Evolutionary conservation across 2,797 vertebrate species (phyloP).

Genomic region (Sorex maritimensis): DNA sequence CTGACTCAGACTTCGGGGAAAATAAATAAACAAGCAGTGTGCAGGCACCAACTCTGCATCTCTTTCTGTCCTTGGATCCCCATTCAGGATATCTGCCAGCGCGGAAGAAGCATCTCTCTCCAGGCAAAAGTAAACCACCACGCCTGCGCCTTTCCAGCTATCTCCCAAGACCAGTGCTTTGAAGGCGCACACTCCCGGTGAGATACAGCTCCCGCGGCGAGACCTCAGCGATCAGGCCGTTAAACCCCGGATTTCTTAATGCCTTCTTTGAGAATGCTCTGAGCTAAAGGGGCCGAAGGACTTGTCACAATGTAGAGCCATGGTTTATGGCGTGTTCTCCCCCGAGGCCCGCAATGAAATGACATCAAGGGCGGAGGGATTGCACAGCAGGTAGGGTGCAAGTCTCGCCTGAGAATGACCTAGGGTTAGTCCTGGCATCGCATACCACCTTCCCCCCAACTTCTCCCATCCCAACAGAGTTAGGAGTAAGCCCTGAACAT

Average conservation of each 20-base stretch:
- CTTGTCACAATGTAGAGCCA: background rate
- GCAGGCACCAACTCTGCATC: background rate
- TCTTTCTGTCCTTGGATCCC: conserved; percentile 52
- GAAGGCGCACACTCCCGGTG: too few species aligned
- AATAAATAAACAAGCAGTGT: background rate
- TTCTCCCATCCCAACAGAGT: too few species aligned
- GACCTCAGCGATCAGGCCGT: background rate
- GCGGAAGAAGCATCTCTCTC: background rate
- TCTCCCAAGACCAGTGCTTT: too few species aligned
- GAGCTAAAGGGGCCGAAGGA: background rate
- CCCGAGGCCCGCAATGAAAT: too few species aligned
- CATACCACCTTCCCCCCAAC: too few species aligned
- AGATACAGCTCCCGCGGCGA: background rate
- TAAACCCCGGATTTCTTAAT: background rate
- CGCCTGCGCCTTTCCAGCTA: too few species aligned
- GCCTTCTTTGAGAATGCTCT: background rate
- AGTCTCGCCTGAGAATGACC: too few species aligned
- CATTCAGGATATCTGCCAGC: background rate
- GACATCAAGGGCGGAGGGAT: too few species aligned
- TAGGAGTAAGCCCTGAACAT: too few species aligned
- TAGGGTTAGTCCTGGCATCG: too few species aligned
- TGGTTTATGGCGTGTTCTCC: background rate
- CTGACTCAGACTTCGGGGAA: conserved; percentile 18
- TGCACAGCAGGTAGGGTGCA: too few species aligned
- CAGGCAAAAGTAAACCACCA: too few species aligned